Percentiles rank a stretch among this genome's conserved stretches.
Conservation (phyloP, 2,797 vertebrate genomes). For the Okamejei kenojei region DNA sequence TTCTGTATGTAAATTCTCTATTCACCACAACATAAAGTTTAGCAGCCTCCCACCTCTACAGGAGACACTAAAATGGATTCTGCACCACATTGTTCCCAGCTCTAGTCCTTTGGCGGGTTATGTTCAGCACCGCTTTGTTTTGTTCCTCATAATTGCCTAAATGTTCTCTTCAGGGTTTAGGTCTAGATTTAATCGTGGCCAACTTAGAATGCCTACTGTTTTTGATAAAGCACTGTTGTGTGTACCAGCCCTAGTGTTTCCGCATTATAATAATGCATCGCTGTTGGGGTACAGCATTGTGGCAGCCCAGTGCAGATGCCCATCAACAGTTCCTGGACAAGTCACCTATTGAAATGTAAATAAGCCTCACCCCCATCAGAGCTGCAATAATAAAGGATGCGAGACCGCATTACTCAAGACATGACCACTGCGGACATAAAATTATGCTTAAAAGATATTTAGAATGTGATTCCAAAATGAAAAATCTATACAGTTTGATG, state of each 20-base stretch:
- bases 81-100: slow-evolving; percentile 47
- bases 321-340: slow-evolving; percentile 36
- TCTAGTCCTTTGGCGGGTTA: slow-evolving; percentile 67
- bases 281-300: slow-evolving; percentile 35
- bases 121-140: slow-evolving; percentile 64
- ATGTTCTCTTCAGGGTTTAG: slow-evolving; percentile 68
- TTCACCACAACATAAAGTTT: background rate
- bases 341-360: slow-evolving; percentile 37
- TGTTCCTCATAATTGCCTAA: slow-evolving; percentile 81
- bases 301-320: slow-evolving; percentile 16
- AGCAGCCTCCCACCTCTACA: slow-evolving; percentile 8
- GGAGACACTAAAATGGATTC: slow-evolving; percentile 21
- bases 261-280: slow-evolving; percentile 29
- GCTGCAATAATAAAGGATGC: slow-evolving; percentile 24
- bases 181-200: slow-evolving; percentile 63
- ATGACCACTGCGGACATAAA: slow-evolving; percentile 26
- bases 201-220: slow-evolving; percentile 67
- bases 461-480: slow-evolving; percentile 26
- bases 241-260: slow-evolving; percentile 36
- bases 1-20: slow-evolving; percentile 28
- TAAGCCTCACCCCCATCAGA: slow-evolving; percentile 34
- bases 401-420: slow-evolving; percentile 1
- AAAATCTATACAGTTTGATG: slow-evolving; percentile 19
- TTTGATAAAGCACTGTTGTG: slow-evolving; percentile 42
- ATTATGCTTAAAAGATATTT: slow-evolving; percentile 34